phyloP scores from a whole-genome alignment of 2,113 vertebrate genomes.

The Notechis scutatus region DNA sequence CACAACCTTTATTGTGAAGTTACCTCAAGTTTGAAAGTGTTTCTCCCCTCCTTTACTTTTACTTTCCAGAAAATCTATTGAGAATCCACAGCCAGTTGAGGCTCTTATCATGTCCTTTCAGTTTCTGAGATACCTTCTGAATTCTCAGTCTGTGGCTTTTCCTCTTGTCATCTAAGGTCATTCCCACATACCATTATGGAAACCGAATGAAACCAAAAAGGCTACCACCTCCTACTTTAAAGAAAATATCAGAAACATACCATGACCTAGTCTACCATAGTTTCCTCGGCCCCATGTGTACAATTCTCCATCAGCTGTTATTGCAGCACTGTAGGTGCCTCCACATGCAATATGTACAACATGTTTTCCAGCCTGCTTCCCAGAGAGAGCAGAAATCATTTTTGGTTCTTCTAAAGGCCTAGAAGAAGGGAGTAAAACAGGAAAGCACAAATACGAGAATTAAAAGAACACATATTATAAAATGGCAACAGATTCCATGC shows the following conservation, averaged over 20 bases:
- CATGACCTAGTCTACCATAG: slow-evolving; percentile 94
- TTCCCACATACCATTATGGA: background rate
- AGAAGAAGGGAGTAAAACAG: background rate
- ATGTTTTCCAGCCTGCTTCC: slow-evolving; percentile 89
- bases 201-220: background rate
- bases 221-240: background rate
- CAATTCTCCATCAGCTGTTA: slow-evolving; percentile 93
- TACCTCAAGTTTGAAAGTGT: background rate
- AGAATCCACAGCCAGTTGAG: background rate
- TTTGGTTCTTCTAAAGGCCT: slow-evolving; percentile 94
- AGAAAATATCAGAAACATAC: slow-evolving; percentile 59
- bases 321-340: slow-evolving; percentile 92
- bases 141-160: background rate
- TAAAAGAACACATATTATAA: background rate
- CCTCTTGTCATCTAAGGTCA: background rate
- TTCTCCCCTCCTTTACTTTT: background rate
- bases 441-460: background rate
- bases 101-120: background rate
- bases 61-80: background rate
- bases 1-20: background rate
- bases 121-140: background rate
- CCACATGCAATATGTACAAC: slow-evolving; percentile 91
- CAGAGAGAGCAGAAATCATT: slow-evolving; percentile 86
- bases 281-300: slow-evolving; percentile 97
- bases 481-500: background rate